phyloP scores from a whole-genome alignment of 2,113 vertebrate genomes.

The Abramis brama region DNA sequence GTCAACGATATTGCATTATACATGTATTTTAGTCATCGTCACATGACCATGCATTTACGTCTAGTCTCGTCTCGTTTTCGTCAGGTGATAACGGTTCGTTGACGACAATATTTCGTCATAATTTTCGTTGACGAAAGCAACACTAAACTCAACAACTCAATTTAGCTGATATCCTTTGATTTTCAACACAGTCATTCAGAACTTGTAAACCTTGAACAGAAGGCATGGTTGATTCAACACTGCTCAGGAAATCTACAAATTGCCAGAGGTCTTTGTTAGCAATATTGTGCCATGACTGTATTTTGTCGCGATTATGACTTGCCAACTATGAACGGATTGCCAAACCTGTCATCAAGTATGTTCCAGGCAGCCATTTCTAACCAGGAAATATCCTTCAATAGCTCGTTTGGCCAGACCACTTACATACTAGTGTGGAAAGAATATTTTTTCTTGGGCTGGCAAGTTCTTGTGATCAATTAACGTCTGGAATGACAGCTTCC shows the following conservation, averaged over 20 bases:
- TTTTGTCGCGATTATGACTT: constrained; percentile 26
- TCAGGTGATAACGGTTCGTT: too few relatives aligned
- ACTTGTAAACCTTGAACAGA: constrained; percentile 49
- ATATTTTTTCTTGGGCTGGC: constrained; percentile 38
- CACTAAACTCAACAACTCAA: constrained; percentile 24
- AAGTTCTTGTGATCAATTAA: constrained; percentile 51
- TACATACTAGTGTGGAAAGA: constrained; percentile 49
- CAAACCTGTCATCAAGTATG: constrained; percentile 43
- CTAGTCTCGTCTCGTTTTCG: too few relatives aligned
- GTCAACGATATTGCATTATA: too few relatives aligned
- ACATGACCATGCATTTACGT: too few relatives aligned
- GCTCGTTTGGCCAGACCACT: constrained; percentile 41
- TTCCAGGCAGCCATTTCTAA: constrained; percentile 45
- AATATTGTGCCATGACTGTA: constrained; percentile 53
- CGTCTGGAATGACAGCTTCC: background rate
- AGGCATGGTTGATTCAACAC: constrained; percentile 47
- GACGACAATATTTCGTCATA: too few relatives aligned
- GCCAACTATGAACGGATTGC: constrained; percentile 21
- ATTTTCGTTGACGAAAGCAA: too few relatives aligned
- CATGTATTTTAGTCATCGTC: too few relatives aligned
- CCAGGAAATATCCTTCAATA: constrained; percentile 44
- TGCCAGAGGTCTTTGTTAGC: constrained; percentile 23
- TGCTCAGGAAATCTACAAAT: constrained; percentile 50
- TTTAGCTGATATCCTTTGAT: constrained; percentile 47
- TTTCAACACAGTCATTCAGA: constrained; percentile 55